Base-by-base conservation (phyloP, 1,140 invertebrate species). In the Myzus persicae region DNA sequence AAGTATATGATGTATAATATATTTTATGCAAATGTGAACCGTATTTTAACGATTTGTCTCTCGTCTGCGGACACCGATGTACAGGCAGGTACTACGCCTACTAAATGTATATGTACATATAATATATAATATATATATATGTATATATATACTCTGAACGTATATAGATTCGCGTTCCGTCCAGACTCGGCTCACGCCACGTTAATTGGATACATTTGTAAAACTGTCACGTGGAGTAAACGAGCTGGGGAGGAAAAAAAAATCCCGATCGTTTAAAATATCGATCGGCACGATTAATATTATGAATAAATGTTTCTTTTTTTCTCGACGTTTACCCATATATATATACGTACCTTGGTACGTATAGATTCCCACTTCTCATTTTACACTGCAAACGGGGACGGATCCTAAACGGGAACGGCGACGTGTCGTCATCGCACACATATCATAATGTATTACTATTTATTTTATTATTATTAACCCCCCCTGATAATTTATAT, bases 131-230 rank as follows among this genome's bases (percentile, higher is more conserved):
- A 36, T n/a, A 76, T 76, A 14, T 76, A 18, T n/a, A 36, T n/a
- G 59, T n/a, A n/a, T n/a, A n/a, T 67, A 8, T 8, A 54, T 59
- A 31, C 0, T 51, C 6, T 51, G 31, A n/a, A 26, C 26, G 20
- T 51, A 51, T 18, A 20, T 22, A 82, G 48, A 22, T 82, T 82
- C 36, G 20, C 76, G 36, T 36, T 38, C 22, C 22, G n/a, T 38
- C 36, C 36, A 38, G 76, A 38, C 76, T 82, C 76, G 6, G 44
- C 31, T 48, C n/a, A 76, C n/a, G 31, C 7, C 6, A 88, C 44
- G 85, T 88, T 88, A 88, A 87, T 88, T 88, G 31, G 44, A 88
- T 36, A 48, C 85, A 88, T 88, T 88, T 88, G 85, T 88, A 88
- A 88, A 46, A 88, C 42, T 88, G 31, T 46, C 85, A 46, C 85